Evolutionary conservation across 2,888 invertebrate genomes (phyloP).

Genomic region (Imbricaverruca yamaguchii): DNA sequence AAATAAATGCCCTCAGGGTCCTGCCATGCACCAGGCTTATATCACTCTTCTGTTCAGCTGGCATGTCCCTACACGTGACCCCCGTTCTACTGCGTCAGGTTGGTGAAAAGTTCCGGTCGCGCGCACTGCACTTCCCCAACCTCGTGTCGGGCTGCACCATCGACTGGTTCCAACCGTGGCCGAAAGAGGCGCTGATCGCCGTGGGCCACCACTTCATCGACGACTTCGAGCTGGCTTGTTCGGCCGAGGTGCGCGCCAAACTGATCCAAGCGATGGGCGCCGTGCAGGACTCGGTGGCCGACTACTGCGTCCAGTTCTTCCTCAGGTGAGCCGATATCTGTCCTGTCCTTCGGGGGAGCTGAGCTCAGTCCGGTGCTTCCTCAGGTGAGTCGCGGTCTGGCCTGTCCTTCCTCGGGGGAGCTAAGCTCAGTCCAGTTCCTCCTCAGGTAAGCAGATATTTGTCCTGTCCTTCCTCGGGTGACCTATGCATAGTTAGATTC

Average conservation of each 20-base stretch:
- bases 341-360: too few species aligned
- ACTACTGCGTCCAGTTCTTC: conserved; percentile 75
- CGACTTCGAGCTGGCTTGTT: conserved; percentile 78
- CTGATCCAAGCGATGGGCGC: conserved; percentile 84
- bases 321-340: conserved; percentile 49
- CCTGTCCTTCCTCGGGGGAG: too few species aligned
- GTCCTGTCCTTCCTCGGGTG: too few species aligned
- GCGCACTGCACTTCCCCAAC: conserved; percentile 87
- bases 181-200: conserved; percentile 83
- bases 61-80: neutral
- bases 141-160: conserved; percentile 95
- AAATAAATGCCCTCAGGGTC: too few species aligned
- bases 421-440: too few species aligned
- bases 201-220: conserved; percentile 87
- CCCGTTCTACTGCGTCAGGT: conserved; percentile 49
- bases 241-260: conserved; percentile 69
- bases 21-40: too few species aligned
- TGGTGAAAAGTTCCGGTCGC: conserved; percentile 87
- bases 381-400: too few species aligned
- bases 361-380: too few species aligned
- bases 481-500: too few species aligned
- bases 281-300: conserved; percentile 86
- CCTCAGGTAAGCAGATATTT: too few species aligned
- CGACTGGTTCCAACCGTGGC: conserved; percentile 98
- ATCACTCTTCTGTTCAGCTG: too few species aligned